Percentiles rank a stretch among this genome's conserved stretches.
These are phyloP conservation scores for Nylanderia fulva DNA, from an alignment of 1,140 invertebrate genomes.

Conservation along the genomic window DNA sequence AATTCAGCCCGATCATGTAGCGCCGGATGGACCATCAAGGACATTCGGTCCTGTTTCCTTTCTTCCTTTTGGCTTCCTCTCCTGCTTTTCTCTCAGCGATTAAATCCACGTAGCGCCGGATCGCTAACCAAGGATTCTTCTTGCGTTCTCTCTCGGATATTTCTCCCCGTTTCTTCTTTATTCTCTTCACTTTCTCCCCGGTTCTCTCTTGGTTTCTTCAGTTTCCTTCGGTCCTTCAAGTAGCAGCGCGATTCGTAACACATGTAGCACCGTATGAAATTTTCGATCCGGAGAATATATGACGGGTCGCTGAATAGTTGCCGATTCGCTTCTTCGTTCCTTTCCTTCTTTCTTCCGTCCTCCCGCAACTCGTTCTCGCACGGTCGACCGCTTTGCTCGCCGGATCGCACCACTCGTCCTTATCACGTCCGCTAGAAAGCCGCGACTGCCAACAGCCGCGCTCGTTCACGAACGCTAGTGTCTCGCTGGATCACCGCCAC, in stretches of 20 bases:
- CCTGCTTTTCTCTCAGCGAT: not conserved
- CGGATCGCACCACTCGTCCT: conserved; percentile 57
- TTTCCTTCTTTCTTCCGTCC: not conserved
- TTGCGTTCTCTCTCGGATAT: not conserved
- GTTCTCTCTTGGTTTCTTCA: not conserved
- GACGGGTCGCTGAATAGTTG: not conserved
- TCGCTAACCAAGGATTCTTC: conserved; percentile 17
- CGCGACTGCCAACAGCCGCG: conserved; percentile 63
- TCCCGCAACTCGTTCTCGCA: not conserved
- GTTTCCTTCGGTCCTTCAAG: not conserved
- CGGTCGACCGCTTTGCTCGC: conserved; percentile 52
- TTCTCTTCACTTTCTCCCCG: not conserved
- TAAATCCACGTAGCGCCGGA: not conserved
- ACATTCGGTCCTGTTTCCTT: conserved; percentile 18
- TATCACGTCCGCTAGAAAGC: conserved; percentile 68
- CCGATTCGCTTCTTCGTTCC: not conserved
- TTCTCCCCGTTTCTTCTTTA: conserved; percentile 34
- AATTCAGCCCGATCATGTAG: conserved; percentile 34
- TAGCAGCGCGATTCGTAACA: conserved; percentile 1
- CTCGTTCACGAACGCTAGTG: conserved; percentile 45
- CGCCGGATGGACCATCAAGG: conserved; percentile 43
- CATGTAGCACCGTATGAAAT: not conserved
- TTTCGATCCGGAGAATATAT: not conserved
- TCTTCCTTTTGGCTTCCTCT: conserved; percentile 34
- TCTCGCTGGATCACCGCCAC: conserved; percentile 58